A percentile compares a stretch with the other conserved stretches of the same genome.
Evolutionary conservation across 2,797 vertebrate species (phyloP).

Genomic region (Stomatorhinus walkeri): DNA sequence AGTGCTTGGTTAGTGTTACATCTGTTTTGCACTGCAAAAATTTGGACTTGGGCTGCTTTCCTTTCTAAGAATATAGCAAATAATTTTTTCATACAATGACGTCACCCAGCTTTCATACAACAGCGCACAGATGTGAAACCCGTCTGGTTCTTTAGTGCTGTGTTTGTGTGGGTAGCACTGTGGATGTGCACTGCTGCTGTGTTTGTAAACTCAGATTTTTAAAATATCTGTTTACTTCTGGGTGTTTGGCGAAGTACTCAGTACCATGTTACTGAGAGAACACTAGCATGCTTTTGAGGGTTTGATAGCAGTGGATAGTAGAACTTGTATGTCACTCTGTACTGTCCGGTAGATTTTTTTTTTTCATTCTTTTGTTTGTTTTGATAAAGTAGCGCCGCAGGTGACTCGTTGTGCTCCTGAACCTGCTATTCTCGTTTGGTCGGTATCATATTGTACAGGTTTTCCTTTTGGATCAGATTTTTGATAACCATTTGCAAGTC

Average conservation of each 20-base stretch:
- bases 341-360: background rate
- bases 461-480: background rate
- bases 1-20: background rate
- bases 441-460: background rate
- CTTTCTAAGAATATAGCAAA: background rate
- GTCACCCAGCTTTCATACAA: background rate
- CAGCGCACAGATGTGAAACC: background rate
- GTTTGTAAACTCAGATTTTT: background rate
- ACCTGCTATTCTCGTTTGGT: conserved; percentile 12
- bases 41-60: background rate
- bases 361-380: background rate
- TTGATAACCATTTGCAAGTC: background rate
- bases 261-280: background rate
- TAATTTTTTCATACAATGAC: background rate
- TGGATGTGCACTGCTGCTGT: background rate
- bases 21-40: background rate
- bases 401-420: background rate
- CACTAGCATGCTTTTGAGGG: background rate
- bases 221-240: background rate
- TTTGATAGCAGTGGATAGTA: background rate
- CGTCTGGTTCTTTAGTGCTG: background rate
- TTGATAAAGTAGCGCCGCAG: background rate
- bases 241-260: background rate
- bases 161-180: background rate
- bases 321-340: background rate